Base-by-base conservation (phyloP, 30 jellyfish, hydroid and myxozoan species). In the Mastigias papua region DNA sequence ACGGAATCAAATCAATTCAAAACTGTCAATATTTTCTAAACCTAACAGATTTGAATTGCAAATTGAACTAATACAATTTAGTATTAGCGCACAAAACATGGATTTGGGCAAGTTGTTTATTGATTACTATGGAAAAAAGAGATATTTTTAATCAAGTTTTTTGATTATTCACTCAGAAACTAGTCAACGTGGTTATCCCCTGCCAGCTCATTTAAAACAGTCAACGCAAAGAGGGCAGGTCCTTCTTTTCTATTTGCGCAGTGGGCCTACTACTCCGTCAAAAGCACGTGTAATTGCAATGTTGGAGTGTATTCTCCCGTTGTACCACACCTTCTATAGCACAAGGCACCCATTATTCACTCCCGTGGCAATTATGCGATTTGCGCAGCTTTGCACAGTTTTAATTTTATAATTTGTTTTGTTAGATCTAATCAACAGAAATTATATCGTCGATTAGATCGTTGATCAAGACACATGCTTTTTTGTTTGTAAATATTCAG, bases 171-270 rank as follows among this genome's bases (percentile, higher is more conserved):
- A 9, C 5, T 2, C 74, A 15, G 21, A 9, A 7, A 63, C 23
- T 63, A 63, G 21, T 63, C 74, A 63, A 25, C 74, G 74, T 63
- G 74, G 48, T 25, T 7, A 17, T 25, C 7, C 42, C 74, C 74
- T 25, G 74, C 74, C 42, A 63, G 74, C 46, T 22, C 26, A 15
- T 63, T 23, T 9, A 10, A 63, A 25, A 63, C 5, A 25, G 25
- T 42, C 67, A 20, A 63, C 3, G 35, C 20, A 54, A 22, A 23
- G 26, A 58, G 19, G 74, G 74, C 74, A 63, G 74, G 74, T 63
- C 35, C 21, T 63, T 63, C 13, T 63, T 63, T 58, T n/a, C 7
- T 27, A 21, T 63, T 63, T 23, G 20, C 74, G 26, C 74, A 63
- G 48, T 27, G 0, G 2, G 74, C 74, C 74, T 22, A 63, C 74